Base-by-base conservation (phyloP, 2,797 vertebrate genomes). In the Mustela erminea region DNA sequence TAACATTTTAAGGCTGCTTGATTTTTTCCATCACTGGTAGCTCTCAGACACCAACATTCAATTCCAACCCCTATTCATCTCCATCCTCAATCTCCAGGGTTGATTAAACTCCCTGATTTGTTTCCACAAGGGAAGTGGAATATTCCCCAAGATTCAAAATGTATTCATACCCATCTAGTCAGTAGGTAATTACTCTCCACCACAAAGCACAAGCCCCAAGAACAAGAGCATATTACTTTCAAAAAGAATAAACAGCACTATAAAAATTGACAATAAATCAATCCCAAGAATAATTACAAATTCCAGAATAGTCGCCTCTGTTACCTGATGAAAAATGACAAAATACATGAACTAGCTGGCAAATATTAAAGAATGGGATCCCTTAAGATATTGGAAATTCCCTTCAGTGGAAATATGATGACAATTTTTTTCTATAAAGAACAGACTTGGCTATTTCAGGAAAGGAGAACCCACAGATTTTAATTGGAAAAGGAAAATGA, bases 121-220 rank as follows among this genome's bases (percentile, higher is more conserved):
- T 84, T 95, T 90, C 56, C 58, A 82, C 93, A 84, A 80, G 90
- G 82, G 49, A 96, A 95, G 97, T 18, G n/a, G n/a, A 85, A 93
- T 81, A 84, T 90, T 93, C 80, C 32, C 68, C 62, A 78, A 89
- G 56, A 91, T 93, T 89, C 88, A 93, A 82, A 85, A 90, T 89
- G 60, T 87, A 75, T 86, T 89, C 54, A 81, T 75, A 80, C 43
- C 62, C 66, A 77, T 56, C 46, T 56, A 58, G 46, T 64, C 77
- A 60, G 38, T 12, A 81, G 74, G 91, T 70, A 97, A 90, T 96
- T 72, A 64, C 29, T 93, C 58, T 58, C 58, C 56, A 81, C 91
- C 78, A 83, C 52, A 93, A 86, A 97, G 49, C 87, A 93, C 46
- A 80, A 58, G 2, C 41, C 72, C n/a, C 38, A 84, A 80, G 25